Percentiles rank a stretch among this genome's conserved stretches.
Conservation (phyloP, 2,797 vertebrate species). For the Lithobates sylvaticus region DNA sequence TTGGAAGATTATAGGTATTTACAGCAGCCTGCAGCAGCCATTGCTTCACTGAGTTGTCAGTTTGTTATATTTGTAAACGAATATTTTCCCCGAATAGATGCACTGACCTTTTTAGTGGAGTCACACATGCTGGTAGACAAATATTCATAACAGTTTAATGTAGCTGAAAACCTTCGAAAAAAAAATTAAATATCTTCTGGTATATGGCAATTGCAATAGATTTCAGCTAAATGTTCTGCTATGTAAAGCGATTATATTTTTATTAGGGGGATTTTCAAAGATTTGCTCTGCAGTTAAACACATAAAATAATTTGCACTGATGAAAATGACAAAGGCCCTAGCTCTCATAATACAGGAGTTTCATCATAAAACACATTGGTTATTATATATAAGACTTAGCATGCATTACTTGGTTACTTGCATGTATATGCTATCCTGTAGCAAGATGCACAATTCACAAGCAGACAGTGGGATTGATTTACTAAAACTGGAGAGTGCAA, state of each 20-base stretch:
- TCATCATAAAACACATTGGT: too few species aligned
- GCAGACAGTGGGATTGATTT: too few species aligned
- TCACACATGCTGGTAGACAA: conserved; percentile 16
- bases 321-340: too few species aligned
- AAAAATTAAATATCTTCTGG: conserved; percentile 25
- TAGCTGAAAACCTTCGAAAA: conserved; percentile 18
- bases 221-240: not conserved
- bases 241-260: not conserved
- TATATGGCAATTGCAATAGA: conserved; percentile 2
- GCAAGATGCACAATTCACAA: too few species aligned
- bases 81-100: conserved; percentile 31
- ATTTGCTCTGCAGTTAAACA: too few species aligned
- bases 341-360: too few species aligned
- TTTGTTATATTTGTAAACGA: conserved; percentile 44
- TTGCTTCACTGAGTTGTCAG: conserved; percentile 50
- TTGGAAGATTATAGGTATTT: conserved; percentile 52
- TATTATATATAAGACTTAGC: too few species aligned
- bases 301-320: too few species aligned
- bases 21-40: conserved; percentile 21
- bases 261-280: not conserved
- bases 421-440: too few species aligned
- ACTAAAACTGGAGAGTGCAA: too few species aligned
- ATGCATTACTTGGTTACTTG: too few species aligned
- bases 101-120: conserved; percentile 36
- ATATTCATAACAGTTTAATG: conserved; percentile 19